Conservation (phyloP, 2,797 vertebrate species). For the Tarsius wallacei region DNA sequence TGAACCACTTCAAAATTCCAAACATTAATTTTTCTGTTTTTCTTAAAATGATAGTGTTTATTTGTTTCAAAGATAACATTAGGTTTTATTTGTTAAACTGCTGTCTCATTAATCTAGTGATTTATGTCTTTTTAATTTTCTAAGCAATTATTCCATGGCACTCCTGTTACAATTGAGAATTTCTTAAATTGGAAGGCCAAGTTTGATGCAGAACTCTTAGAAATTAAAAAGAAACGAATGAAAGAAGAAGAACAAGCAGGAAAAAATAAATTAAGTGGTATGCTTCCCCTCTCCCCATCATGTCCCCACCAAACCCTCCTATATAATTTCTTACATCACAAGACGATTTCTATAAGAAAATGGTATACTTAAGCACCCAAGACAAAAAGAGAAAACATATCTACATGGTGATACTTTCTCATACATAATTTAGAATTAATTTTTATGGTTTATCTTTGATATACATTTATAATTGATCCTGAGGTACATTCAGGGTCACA, state of each 20-base stretch:
- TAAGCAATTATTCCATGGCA: slow-evolving; percentile 97
- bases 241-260: slow-evolving; percentile 97
- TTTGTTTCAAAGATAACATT: background rate
- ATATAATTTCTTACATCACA: background rate
- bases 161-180: slow-evolving; percentile 98
- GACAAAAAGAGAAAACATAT: slow-evolving; percentile 11
- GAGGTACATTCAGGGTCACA: background rate
- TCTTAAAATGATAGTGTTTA: background rate
- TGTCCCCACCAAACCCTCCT: background rate
- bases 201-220: slow-evolving; percentile 96
- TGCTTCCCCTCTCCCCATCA: background rate
- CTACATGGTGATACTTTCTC: background rate
- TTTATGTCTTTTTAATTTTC: slow-evolving; percentile 70
- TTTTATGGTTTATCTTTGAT: background rate
- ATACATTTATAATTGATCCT: background rate
- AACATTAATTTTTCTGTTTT: background rate
- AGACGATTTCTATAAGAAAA: background rate
- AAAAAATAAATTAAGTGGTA: slow-evolving; percentile 97
- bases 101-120: background rate
- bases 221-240: slow-evolving; percentile 95
- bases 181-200: slow-evolving; percentile 97
- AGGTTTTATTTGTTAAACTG: slow-evolving; percentile 33
- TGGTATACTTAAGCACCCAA: background rate
- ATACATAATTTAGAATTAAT: background rate
- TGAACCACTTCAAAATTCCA: slow-evolving; percentile 54